Evolutionary conservation across 1,140 invertebrate species (phyloP).

Genomic region (Drosophila fuyamai): DNA sequence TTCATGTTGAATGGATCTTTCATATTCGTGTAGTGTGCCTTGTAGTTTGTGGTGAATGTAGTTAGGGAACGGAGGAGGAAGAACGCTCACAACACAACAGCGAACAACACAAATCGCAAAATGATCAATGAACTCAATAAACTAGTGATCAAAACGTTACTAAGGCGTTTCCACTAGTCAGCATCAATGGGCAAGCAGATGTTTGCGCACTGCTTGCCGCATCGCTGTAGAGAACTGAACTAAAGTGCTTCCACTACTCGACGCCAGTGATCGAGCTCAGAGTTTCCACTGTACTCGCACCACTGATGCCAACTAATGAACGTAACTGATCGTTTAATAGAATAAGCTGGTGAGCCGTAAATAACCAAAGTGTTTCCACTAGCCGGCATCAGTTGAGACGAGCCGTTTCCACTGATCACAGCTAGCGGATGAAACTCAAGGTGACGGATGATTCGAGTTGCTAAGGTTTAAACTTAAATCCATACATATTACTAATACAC

Average conservation of each 20-base stretch:
- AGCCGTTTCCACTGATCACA: background rate
- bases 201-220: slow-evolving; percentile 1
- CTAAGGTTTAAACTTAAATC: slow-evolving; percentile 42
- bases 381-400: background rate
- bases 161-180: slow-evolving; percentile 20
- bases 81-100: slow-evolving; percentile 72
- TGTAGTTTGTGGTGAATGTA: slow-evolving; percentile 1
- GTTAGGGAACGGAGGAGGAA: slow-evolving; percentile 3
- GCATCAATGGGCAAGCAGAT: slow-evolving; percentile 8
- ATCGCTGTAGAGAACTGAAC: slow-evolving; percentile 16
- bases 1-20: slow-evolving; percentile 17
- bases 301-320: slow-evolving; percentile 1
- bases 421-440: background rate
- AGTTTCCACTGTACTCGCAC: background rate
- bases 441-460: slow-evolving; percentile 25
- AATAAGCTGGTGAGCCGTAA: slow-evolving; percentile 24
- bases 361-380: slow-evolving; percentile 2
- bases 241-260: slow-evolving; percentile 11
- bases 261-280: background rate
- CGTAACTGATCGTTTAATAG: slow-evolving; percentile 15
- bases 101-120: slow-evolving; percentile 73
- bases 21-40: slow-evolving; percentile 13
- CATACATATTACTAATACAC: slow-evolving; percentile 74
- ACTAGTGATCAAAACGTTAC: slow-evolving; percentile 24
- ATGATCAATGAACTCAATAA: slow-evolving; percentile 46